These are phyloP conservation scores for Alligator mississippiensis DNA, from an alignment of 2,113 vertebrate species.

Conservation along the genomic window DNA sequence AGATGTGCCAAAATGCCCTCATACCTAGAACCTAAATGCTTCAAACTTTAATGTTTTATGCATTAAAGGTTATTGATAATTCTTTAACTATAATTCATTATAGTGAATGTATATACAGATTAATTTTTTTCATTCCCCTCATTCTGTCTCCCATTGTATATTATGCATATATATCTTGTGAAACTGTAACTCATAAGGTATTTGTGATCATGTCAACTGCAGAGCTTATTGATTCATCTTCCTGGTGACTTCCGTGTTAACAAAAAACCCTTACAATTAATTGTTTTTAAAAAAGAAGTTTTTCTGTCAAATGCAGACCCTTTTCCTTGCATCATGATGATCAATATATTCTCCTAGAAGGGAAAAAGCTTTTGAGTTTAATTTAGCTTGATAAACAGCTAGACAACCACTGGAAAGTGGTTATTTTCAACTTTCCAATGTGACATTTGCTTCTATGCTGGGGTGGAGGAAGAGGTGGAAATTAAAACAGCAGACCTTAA, in stretches of 20 bases:
- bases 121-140: not conserved
- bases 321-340: not conserved
- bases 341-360: too few species aligned
- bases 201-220: not conserved
- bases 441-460: not conserved
- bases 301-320: too few species aligned
- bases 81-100: not conserved
- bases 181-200: not conserved
- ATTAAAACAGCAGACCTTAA: not conserved
- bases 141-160: too few species aligned
- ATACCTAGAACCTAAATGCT: not conserved
- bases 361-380: too few species aligned
- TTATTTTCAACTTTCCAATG: not conserved
- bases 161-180: not conserved
- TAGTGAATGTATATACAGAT: not conserved
- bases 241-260: rapidly evolving
- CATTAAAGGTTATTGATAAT: not conserved
- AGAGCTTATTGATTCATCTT: not conserved
- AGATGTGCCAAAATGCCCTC: not conserved
- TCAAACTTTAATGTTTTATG: not conserved
- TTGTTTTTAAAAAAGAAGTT: too few species aligned
- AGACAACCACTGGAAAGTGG: not conserved
- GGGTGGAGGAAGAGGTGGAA: not conserved
- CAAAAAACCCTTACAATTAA: not conserved
- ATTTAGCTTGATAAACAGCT: not conserved